These are phyloP conservation scores for Sinocyclocheilus maitianheensis DNA, from an alignment of 2,113 vertebrate genomes.

Conservation along the genomic window DNA sequence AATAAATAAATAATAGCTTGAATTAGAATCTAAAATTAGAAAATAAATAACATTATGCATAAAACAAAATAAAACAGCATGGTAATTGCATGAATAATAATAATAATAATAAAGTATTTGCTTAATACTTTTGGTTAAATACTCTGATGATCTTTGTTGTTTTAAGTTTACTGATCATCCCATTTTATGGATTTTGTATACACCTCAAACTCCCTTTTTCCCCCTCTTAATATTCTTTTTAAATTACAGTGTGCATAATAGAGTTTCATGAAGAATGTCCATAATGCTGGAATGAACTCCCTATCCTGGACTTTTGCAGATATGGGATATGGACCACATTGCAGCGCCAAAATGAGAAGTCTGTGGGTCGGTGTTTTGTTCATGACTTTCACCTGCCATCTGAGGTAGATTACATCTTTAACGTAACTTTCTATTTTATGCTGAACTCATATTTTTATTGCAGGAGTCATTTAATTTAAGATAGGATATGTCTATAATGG, in stretches of 20 bases:
- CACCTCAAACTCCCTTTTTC: background rate
- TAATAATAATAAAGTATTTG: background rate
- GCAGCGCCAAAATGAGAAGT: conserved; percentile 86
- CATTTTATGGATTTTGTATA: background rate
- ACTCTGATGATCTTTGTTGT: background rate
- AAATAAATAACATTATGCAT: background rate
- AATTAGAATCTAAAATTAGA: background rate
- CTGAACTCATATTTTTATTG: background rate
- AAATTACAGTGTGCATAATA: background rate
- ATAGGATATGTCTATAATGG: background rate
- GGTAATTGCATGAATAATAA: background rate
- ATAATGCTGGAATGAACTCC: conserved; percentile 34
- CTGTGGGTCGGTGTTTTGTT: conserved; percentile 82
- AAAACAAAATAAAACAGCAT: background rate
- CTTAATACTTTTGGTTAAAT: background rate
- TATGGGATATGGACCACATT: conserved; percentile 91
- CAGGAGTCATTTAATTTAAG: background rate
- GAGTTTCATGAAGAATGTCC: background rate
- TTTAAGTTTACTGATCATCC: background rate
- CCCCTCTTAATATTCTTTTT: too few relatives aligned
- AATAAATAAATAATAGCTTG: background rate
- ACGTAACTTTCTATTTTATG: conserved; percentile 28
- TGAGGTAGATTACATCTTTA: conserved; percentile 81
- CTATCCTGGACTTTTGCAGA: conserved; percentile 72
- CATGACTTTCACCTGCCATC: conserved; percentile 84